Base-by-base conservation (phyloP, 2,113 vertebrate species). In the Polyodon spathula region DNA sequence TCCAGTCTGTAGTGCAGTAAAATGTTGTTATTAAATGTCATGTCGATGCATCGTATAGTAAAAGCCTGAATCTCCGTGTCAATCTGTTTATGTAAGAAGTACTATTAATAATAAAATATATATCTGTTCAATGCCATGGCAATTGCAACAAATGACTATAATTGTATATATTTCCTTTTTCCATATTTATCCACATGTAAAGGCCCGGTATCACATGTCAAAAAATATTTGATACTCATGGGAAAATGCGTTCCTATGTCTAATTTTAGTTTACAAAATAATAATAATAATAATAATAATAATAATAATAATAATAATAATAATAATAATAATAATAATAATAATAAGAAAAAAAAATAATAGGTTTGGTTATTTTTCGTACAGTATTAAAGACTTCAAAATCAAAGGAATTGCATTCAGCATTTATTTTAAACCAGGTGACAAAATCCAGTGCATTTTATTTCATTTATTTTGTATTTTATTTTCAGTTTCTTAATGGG, bases 341-440 rank as follows among this genome's bases (percentile, higher is more conserved):
- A n/a, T n/a, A n/a, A n/a, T n/a, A n/a, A n/a, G n/a, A n/a, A n/a
- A 27, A 27, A n/a, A n/a, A 90, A 93, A 88, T 97, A n/a, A n/a
- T n/a, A n/a, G n/a, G 94, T 98, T 98, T 97, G 92, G 93, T 97
- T 97, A 97, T 89, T 93, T 97, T 98, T 98, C 93, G 90, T 97
- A 97, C 94, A 89, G 93, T 94, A 97, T 98, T 97, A 97, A 97
- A 98, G 95, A 92, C 93, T 93, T 93, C 88, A 90, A 94, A 93
- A 92, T 27, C 1, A 27, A 27, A 84, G 73, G 65, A 75, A 81
- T 73, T 87, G 90, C 89, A 73, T 90, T 88, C 89, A 89, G 88
- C 84, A 89, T 93, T 83, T 84, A 90, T 93, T 87, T 84, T 86
- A 81, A 59, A 67, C 62, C 69, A 58, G 38, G 40, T 72, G 57